Percentiles rank a stretch among this genome's conserved stretches.
Evolutionary conservation across 2,113 vertebrate species (phyloP).

Genomic region (Nesogale talazaci): DNA sequence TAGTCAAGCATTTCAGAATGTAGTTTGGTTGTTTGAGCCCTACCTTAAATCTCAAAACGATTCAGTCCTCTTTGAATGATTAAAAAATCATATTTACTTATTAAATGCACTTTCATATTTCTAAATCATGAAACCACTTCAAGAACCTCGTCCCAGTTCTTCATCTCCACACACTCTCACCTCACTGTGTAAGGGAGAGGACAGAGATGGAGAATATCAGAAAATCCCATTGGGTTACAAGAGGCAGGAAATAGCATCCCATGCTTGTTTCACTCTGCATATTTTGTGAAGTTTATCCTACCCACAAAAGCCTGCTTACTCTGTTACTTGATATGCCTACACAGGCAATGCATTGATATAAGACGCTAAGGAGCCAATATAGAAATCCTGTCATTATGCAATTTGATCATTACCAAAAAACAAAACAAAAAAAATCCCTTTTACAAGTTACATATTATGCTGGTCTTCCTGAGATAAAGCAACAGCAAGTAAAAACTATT

Average conservation of each 20-base stretch:
- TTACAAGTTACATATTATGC: no score
- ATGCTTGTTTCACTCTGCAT: no score
- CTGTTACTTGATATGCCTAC: not conserved
- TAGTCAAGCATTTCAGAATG: not conserved
- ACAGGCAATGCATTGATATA: no score
- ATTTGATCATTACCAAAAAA: no score
- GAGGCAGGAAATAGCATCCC: not conserved
- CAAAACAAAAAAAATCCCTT: no score
- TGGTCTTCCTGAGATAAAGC: no score
- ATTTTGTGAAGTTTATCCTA: no score
- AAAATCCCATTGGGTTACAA: not conserved
- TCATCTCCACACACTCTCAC: not conserved
- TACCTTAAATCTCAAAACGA: not conserved
- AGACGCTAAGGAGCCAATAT: no score
- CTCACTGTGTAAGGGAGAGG: not conserved
- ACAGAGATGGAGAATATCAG: not conserved
- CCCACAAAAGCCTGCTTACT: not conserved
- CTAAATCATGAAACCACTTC: not conserved
- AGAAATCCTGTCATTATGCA: no score
- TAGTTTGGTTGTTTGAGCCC: not conserved
- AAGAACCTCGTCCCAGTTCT: not conserved
- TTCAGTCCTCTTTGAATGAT: not conserved
- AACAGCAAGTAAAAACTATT: not conserved
- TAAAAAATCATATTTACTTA: not conserved
- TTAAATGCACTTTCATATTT: not conserved